A percentile compares a stretch with the other conserved stretches of the same genome.
Evolutionary conservation across 2,797 vertebrate species (phyloP).

Genomic region (Pseudochaenichthys georgianus): DNA sequence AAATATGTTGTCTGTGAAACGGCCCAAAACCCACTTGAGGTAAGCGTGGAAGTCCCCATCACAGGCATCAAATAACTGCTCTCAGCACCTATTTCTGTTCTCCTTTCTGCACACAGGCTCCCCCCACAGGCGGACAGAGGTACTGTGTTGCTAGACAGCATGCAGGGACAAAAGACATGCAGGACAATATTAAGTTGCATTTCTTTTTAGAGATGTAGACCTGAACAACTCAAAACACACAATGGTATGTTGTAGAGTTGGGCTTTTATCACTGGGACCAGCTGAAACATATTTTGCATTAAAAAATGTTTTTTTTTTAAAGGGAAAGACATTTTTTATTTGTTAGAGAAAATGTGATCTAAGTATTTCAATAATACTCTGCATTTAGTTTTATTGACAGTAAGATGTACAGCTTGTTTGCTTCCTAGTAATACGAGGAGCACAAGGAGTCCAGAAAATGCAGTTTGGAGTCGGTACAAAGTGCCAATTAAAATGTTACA

Average conservation of each 20-base stretch:
- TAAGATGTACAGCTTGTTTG: background rate
- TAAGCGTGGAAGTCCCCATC: slow-evolving; percentile 82
- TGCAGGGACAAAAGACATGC: slow-evolving; percentile 53
- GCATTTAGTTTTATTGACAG: slow-evolving; percentile 12
- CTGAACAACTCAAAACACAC: background rate
- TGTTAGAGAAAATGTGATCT: background rate
- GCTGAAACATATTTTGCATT: slow-evolving; percentile 9
- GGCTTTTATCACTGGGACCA: slow-evolving; percentile 6
- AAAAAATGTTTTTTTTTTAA: background rate
- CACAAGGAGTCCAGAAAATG: background rate
- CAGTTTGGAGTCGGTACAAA: background rate
- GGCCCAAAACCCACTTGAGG: slow-evolving; percentile 81
- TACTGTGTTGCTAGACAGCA: slow-evolving; percentile 62
- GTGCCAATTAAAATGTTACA: slow-evolving; percentile 12
- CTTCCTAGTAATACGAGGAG: background rate
- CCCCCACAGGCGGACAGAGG: slow-evolving; percentile 78
- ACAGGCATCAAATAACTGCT: slow-evolving; percentile 65
- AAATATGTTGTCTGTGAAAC: slow-evolving; percentile 81
- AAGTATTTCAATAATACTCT: background rate
- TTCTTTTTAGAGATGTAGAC: background rate
- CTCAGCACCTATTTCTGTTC: slow-evolving; percentile 60
- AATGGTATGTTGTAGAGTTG: background rate
- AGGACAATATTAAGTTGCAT: background rate
- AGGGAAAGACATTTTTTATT: background rate
- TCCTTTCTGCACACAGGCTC: slow-evolving; percentile 75